phyloP scores from a whole-genome alignment of 2,113 vertebrate genomes.

The Calypte anna region DNA sequence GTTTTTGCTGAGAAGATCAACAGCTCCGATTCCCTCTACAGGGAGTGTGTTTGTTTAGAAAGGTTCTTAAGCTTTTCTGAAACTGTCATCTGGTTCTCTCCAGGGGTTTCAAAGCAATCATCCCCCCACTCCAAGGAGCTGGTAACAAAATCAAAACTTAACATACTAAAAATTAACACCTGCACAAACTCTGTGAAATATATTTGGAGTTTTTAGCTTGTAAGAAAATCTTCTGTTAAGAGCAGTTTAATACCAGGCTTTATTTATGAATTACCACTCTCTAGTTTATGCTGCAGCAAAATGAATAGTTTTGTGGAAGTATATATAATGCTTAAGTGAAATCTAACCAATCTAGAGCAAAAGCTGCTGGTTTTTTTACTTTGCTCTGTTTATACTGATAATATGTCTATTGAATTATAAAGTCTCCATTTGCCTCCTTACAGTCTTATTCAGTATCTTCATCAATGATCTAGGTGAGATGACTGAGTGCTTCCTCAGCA shows the following conservation, averaged over 20 bases:
- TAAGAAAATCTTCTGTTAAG: neutral
- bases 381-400: neutral
- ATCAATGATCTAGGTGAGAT: too few relatives aligned
- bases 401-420: neutral
- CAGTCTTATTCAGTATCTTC: too few relatives aligned
- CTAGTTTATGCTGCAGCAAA: neutral
- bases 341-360: neutral
- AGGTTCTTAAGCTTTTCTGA: conserved; percentile 8
- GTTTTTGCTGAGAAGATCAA: conserved; percentile 51
- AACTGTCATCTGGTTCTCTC: conserved; percentile 13
- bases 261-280: neutral
- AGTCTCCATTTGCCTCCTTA: neutral
- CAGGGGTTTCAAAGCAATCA: conserved; percentile 28
- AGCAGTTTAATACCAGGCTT: neutral
- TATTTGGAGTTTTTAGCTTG: neutral
- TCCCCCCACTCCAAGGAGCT: neutral
- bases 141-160: neutral
- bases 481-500: too few relatives aligned
- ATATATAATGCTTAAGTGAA: neutral
- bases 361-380: neutral
- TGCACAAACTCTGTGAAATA: neutral
- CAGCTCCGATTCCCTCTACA: conserved; percentile 4
- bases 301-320: neutral
- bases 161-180: neutral
- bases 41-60: conserved; percentile 41